Base-by-base conservation (phyloP, 2,888 invertebrate species). In the Netelia inedita region DNA sequence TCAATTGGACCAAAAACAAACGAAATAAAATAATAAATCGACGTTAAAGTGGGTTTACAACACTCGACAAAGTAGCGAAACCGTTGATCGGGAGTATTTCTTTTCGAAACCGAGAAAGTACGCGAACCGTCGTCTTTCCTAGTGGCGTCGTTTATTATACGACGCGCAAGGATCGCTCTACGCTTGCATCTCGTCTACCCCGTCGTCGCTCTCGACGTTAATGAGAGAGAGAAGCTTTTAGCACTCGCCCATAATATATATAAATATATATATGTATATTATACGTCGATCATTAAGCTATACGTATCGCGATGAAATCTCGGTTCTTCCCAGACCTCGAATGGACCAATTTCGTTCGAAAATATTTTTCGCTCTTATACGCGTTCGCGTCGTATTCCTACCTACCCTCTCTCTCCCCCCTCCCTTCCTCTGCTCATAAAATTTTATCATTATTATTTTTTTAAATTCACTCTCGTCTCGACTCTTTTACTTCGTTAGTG, bases 181-280 rank as follows among this genome's bases (percentile, higher is more conserved):
- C 21, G 9, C 46, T 41, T 59, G 76, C 57, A 43, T 68, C 57
- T 76, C 43, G 66, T 66, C 43, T 43, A 23, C 23, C 1, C 2
- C 23, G 9, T 43, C 43, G 43, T 43, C 11, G 43, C 8, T 1
- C 9, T 43, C 43, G 43, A 43, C 78, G 69, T 61, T 78, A 78
- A 78, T 78, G 78, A 78, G 68, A 50, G 68, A 53, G 53, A 55
- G 55, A 55, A 16, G 78, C 78, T 78, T 78, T 78, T 78, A 78
- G 78, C 61, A 69, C 68, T 59, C 69, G 69, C 50, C 1, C 1
- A 11, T 46, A 46, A 14, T 46, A 46, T 55, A 55, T 55, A 2
- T 55, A 55, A 1, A 55, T 19, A 11, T 46, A 46, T 46, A 46
- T 46, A 46, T 46, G 2, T 46, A 46, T 46, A 46, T 46, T 1